Percentiles rank a stretch among this genome's conserved stretches.
Evolutionary conservation across 2,113 vertebrate species (phyloP).

Genomic region (Cryptoleucopteryx plumbea): DNA sequence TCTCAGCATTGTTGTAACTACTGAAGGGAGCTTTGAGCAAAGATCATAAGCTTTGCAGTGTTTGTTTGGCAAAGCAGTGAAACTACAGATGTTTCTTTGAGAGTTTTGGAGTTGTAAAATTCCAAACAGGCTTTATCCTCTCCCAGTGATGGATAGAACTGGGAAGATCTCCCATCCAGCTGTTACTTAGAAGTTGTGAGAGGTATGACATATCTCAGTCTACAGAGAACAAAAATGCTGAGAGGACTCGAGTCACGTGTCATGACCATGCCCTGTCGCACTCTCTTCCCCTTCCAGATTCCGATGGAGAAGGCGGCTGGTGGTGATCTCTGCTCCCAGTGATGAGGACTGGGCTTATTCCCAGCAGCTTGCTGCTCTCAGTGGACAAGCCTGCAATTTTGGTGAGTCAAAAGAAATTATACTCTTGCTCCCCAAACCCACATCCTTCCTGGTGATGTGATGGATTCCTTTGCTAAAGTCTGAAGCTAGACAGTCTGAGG

Average conservation of each 20-base stretch:
- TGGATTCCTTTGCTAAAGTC: neutral
- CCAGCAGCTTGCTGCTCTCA: constrained; percentile 92
- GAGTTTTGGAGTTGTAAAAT: neutral
- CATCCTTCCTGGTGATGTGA: constrained; percentile 33
- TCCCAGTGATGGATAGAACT: neutral
- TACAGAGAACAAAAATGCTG: neutral
- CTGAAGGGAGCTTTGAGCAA: neutral
- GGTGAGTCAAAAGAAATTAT: constrained; percentile 77
- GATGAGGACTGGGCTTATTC: constrained; percentile 99
- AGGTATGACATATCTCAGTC: neutral
- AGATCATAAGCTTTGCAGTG: neutral
- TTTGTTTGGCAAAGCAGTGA: neutral
- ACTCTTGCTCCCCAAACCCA: neutral
- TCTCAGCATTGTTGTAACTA: neutral
- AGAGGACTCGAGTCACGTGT: neutral
- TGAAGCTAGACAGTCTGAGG: neutral
- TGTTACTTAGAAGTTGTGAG: neutral
- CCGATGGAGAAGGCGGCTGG: constrained; percentile 93
- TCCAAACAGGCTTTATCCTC: neutral
- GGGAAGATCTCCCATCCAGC: neutral
- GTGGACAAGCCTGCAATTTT: constrained; percentile 96
- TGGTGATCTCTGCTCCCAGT: constrained; percentile 92
- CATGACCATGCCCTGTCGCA: neutral
- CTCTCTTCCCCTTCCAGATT: constrained; percentile 78
- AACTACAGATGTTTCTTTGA: neutral